A percentile compares a stretch with the other conserved stretches of the same genome.
These are phyloP conservation scores for Telmatochromis sp. DNA, from an alignment of 2,113 vertebrate species.

Conservation along the genomic window DNA sequence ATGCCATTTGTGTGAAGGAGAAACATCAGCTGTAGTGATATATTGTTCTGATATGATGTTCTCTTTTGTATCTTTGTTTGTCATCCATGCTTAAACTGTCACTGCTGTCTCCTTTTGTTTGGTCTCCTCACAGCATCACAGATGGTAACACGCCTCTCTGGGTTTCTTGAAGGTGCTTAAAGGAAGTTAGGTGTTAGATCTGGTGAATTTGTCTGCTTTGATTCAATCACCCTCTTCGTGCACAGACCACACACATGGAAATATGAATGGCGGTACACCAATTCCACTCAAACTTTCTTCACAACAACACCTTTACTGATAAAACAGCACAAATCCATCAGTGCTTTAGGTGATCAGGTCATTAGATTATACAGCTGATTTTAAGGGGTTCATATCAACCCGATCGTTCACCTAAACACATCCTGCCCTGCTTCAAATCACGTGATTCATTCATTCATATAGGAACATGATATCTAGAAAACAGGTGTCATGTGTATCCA, in stretches of 20 bases:
- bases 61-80: slow-evolving; percentile 65
- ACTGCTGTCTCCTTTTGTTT: slow-evolving; percentile 52
- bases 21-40: slow-evolving; percentile 60
- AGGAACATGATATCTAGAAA: background rate
- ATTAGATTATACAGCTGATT: background rate
- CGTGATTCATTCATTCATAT: background rate
- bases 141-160: slow-evolving; percentile 34
- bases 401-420: background rate
- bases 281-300: background rate
- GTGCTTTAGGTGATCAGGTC: background rate
- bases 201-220: slow-evolving; percentile 30
- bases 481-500: background rate
- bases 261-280: slow-evolving; percentile 15
- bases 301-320: background rate
- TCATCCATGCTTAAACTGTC: slow-evolving; percentile 60
- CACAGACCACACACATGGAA: slow-evolving; percentile 9
- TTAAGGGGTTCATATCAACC: background rate
- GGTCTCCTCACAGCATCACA: slow-evolving; percentile 25
- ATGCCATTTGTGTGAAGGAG: slow-evolving; percentile 69
- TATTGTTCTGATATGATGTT: slow-evolving; percentile 53
- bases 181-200: slow-evolving; percentile 27
- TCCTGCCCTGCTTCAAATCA: background rate
- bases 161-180: slow-evolving; percentile 42
- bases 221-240: slow-evolving; percentile 18
- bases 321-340: background rate